Base-by-base conservation (phyloP, 2,113 vertebrate species). In the Thunnus thynnus region DNA sequence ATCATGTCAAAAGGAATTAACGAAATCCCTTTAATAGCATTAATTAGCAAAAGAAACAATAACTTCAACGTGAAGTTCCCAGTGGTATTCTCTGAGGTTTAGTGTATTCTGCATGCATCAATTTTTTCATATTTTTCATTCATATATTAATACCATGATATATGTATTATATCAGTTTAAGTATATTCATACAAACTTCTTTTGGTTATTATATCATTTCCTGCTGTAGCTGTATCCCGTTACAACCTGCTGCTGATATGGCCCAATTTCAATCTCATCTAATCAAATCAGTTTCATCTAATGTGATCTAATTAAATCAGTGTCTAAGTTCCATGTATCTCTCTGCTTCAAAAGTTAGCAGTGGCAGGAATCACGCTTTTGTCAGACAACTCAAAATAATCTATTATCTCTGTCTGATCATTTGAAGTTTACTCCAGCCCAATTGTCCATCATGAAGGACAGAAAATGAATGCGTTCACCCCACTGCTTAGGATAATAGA, bases 381-480 rank as follows among this genome's bases (percentile, higher is more conserved):
- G 63, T 64, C 58, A 67, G 55, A 72, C 22, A 36, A 0, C n/a
- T 74, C 48, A 58, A 61, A 62, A 64, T 56, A 81, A 83, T 84
- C 48, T 17, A 48, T 81, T 22, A 54, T 80, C 56, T 69, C 60
- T 57, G 69, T 78, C 67, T 83, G 50, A 84, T 70, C 48, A 58
- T 46, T 84, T 78, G 16, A 82, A 75, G 69, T 77, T 76, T 71
- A 73, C 78, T 44, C 52, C 63, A 44, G 61, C 54, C 47, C 76
- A 76, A 13, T 74, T 82, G 72, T 85, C 78, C 75, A 83, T 80
- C 78, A 84, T 72, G 12, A 55, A 63, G 8, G 66, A 82, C 18
- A 73, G 41, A 68, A 82, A 88, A 86, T 67, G 51, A 86, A 83
- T 82, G 86, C 69, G 62, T 86, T 86, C 79, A 66, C 46, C 36